Evolutionary conservation across 2,113 vertebrate species (phyloP), one percentile per base, ranked within the genome.

Genomic region (Pseudopodoces humilis): DNA sequence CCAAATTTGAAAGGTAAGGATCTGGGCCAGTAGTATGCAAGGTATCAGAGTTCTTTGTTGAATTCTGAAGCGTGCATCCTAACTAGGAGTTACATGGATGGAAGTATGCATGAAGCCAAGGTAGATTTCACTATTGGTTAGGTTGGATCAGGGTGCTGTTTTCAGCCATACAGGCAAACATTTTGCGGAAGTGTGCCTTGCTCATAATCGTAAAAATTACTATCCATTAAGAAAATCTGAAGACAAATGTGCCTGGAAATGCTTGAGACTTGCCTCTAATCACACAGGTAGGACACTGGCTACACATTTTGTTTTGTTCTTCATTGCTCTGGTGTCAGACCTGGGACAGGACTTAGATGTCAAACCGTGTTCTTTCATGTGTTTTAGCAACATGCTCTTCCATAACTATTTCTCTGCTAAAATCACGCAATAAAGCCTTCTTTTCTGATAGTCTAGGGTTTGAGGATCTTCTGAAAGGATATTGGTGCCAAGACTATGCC

Each of bases 1-100:
- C 97, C 90, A 99, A 97, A 86, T 99, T 99, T 97, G 99, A 99
- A 97, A 99, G 98, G 99, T 99, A 93, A n/a, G 44, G 25, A 15
- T 20, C 21, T 10, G 3, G 10, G 15, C 19, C 23, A 1, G 1
- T 20, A 16, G 43, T 37, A 63, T 28, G 43, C 17, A 7, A 31
- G 20, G 11, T 35, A 10, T 47, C 13, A 23, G 2, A 15, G 4
- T 23, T 44, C 25, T 35, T 28, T n/a, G 7, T 46, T 67, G n/a
- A 11, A 12, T 72, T 64, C 30, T 68, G 15, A 62, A 31, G 30
- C 8, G 2, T 11, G 5, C 25, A 11, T 44, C 15, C 25, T 41
- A 18, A 12, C 9, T 37, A 3, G 10, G 4, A 27, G 23, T 41
- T 65, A 33, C 4, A 0, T 1, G 2, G 6, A 2, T 9, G 7